These are phyloP conservation scores for Danio jaintianensis DNA, from an alignment of 2,797 vertebrate species.

Conservation along the genomic window DNA sequence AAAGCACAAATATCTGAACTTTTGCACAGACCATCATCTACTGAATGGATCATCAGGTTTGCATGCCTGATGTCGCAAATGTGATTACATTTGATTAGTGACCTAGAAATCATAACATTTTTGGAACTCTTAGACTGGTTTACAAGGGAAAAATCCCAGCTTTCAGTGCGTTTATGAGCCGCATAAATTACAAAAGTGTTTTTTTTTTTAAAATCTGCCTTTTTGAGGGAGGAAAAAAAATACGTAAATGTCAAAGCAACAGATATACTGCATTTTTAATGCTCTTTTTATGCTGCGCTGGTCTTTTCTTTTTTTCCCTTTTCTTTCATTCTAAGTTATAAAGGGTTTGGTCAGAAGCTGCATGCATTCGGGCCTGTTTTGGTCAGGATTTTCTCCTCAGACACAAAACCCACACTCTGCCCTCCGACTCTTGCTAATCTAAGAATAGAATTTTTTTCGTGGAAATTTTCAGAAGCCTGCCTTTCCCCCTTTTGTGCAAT, in stretches of 20 bases:
- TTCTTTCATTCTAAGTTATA: background rate
- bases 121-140: background rate
- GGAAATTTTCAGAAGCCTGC: constrained; percentile 42
- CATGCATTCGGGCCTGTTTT: background rate
- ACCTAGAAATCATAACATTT: background rate
- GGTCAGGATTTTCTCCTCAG: constrained; percentile 22
- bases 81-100: background rate
- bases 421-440: constrained; percentile 25
- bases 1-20: background rate
- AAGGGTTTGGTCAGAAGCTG: background rate
- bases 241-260: background rate
- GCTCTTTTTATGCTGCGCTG: background rate
- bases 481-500: constrained; percentile 43
- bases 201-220: background rate
- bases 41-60: background rate
- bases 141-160: background rate
- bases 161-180: background rate
- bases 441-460: constrained; percentile 49
- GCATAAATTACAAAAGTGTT: background rate
- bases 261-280: background rate
- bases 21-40: background rate
- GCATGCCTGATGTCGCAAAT: background rate
- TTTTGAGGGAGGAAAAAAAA: background rate
- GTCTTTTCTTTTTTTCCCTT: background rate
- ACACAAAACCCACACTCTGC: constrained; percentile 20